Evolutionary conservation across 35 echinoderm and acorn worm genomes (phyloP), one percentile per base, ranked within the genome.

Genomic region (Amphiura filiformis): DNA sequence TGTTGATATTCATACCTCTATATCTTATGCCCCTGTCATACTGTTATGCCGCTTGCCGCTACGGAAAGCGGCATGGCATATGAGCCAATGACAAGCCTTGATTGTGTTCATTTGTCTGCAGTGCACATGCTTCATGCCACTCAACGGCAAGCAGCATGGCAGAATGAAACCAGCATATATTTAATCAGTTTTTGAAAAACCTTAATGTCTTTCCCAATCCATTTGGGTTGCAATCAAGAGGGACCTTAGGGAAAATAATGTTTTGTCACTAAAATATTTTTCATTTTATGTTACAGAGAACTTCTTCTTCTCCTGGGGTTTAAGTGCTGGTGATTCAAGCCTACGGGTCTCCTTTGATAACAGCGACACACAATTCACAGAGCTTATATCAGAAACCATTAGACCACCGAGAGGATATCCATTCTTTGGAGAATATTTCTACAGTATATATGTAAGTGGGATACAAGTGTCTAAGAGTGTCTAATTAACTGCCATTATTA

Each of bases 371-470:
- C 75, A 80, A 57, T 85, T 75, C 39, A 86, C 41, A 33, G 89
- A 91, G 38, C 26, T 86, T 0, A 91, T 91, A 39, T 91, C 89
- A 30, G 42, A 85, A 91, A 91, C 89, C 0, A 35, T 91, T 36
- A 26, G 61, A 57, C 82, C 83, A 39, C 40, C 83, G 2, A 40
- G 40, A 0, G 89, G 89, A 4, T 91, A 86, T 81, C 89, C 89
- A 0, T 86, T 91, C 56, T 91, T 65, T 65, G 83, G 76, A 30
- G 83, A 80, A 39, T 91, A 86, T 47, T 91, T 79, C 37, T 91
- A 91, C 83, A 91, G 76, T 34, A 39, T 91, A 1, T 91, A 86
- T 80, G 89, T 91, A 86, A 91, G 83, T 91, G n/a, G n/a, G n/a
- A n/a, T n/a, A n/a, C n/a, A n/a, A n/a, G 9, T 30, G 9, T 83